These are phyloP conservation scores for Tetramorium alpestre DNA, from an alignment of 1,140 invertebrate species.

Conservation along the genomic window DNA sequence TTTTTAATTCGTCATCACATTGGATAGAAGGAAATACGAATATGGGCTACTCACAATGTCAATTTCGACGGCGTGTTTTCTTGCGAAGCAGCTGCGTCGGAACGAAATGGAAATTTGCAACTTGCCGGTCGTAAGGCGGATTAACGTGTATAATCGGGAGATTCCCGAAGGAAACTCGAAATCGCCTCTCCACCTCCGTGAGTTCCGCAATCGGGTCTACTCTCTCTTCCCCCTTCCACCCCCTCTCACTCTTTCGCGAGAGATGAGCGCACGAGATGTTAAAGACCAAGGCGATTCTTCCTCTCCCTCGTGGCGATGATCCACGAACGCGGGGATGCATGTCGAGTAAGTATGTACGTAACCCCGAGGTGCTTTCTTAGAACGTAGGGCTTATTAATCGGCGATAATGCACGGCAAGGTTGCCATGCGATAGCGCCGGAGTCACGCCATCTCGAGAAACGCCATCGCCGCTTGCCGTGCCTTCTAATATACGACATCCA, in stretches of 20 bases:
- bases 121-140: neutral
- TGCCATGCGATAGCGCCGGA: conserved; percentile 64
- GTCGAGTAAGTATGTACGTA: conserved; percentile 66
- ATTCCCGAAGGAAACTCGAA: conserved; percentile 39
- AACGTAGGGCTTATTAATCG: conserved; percentile 72
- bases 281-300: conserved; percentile 20
- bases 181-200: neutral
- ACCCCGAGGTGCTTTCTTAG: conserved; percentile 72
- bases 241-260: neutral
- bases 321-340: conserved; percentile 66
- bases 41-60: neutral
- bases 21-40: too few species aligned
- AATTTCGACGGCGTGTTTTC: conserved; percentile 1
- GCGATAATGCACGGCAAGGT: conserved; percentile 71
- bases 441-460: conserved; percentile 65
- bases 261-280: neutral
- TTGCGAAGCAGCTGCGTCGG: neutral
- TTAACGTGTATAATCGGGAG: neutral
- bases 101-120: conserved; percentile 40
- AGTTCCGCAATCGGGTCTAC: conserved; percentile 7
- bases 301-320: conserved; percentile 57
- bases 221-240: neutral
- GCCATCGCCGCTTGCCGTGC: conserved; percentile 41
- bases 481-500: conserved; percentile 57
- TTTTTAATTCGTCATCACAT: too few species aligned